Percentiles rank a stretch among this genome's conserved stretches.
phyloP scores from a whole-genome alignment of 2,888 invertebrate genomes.

The Brachynemurus nebulosus region DNA sequence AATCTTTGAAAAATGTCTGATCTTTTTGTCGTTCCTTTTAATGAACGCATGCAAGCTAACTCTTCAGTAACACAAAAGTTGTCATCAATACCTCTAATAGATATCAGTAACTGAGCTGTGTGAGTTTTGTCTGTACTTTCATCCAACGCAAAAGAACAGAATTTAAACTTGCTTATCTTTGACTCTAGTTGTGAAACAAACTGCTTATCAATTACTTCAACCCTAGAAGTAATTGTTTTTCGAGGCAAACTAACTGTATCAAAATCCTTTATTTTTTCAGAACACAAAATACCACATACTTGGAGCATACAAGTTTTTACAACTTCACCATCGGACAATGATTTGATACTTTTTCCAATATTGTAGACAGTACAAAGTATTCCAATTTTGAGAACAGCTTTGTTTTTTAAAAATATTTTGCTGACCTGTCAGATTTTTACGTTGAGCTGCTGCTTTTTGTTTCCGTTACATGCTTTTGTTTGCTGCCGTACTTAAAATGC shows the following conservation, averaged over 20 bases:
- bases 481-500: background rate
- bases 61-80: background rate
- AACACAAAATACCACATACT: slow-evolving; percentile 7
- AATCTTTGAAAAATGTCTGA: background rate
- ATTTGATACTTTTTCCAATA: too few relatives aligned
- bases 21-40: background rate
- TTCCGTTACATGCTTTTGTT: background rate
- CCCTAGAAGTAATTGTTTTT: slow-evolving; percentile 9
- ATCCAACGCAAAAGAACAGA: background rate
- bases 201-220: background rate
- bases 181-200: background rate
- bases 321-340: slow-evolving; percentile 9
- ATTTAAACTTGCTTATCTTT: background rate
- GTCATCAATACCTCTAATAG: background rate
- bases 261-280: slow-evolving; percentile 13
- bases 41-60: background rate
- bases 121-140: background rate
- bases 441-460: background rate
- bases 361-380: too few relatives aligned
- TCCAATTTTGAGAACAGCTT: too few relatives aligned
- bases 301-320: slow-evolving; percentile 7
- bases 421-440: background rate
- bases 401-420: background rate
- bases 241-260: slow-evolving; percentile 14
- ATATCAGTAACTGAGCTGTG: background rate